A percentile compares a stretch with the other conserved stretches of the same genome.
Evolutionary conservation across 1,140 invertebrate species (phyloP).

Genomic region (Phymorhynchus buccinoides): DNA sequence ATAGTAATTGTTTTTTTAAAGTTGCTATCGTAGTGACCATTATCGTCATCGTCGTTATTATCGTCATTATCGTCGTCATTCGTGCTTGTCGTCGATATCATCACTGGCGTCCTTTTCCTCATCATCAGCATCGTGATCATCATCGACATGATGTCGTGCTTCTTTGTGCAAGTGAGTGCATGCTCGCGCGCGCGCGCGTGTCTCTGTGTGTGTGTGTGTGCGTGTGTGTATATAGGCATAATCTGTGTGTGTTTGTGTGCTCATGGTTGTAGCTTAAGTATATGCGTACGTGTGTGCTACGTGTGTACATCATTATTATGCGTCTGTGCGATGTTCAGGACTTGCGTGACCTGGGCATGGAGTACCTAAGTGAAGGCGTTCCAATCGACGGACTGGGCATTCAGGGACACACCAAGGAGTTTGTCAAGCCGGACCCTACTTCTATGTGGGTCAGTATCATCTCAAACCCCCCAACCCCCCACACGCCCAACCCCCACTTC

Average conservation of each 20-base stretch:
- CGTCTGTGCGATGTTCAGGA: slow-evolving; percentile 10
- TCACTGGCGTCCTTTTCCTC: neutral
- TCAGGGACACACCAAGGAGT: slow-evolving; percentile 30
- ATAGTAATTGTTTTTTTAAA: too few species aligned
- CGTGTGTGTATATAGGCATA: neutral
- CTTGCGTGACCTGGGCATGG: neutral
- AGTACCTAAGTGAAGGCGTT: neutral
- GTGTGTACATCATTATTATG: neutral
- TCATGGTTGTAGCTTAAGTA: neutral
- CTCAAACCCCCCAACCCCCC: too few species aligned
- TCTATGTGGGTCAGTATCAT: slow-evolving; percentile 11
- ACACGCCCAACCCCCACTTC: too few species aligned
- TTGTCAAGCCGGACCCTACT: slow-evolving; percentile 20
- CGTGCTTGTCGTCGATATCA: neutral
- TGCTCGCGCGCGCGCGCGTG: too few species aligned
- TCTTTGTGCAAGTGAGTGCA: too few species aligned
- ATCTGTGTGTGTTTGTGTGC: neutral
- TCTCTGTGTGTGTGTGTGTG: neutral
- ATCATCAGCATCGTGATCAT: too few species aligned
- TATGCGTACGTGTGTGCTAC: neutral
- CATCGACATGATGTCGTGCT: too few species aligned
- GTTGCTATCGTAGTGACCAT: neutral
- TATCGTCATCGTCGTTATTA: neutral
- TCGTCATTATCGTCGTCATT: neutral
- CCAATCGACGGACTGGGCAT: slow-evolving; percentile 27